Percentiles rank a stretch among this genome's conserved stretches.
Conservation (phyloP, 2,888 invertebrate species). For the Nomada fabriciana region DNA sequence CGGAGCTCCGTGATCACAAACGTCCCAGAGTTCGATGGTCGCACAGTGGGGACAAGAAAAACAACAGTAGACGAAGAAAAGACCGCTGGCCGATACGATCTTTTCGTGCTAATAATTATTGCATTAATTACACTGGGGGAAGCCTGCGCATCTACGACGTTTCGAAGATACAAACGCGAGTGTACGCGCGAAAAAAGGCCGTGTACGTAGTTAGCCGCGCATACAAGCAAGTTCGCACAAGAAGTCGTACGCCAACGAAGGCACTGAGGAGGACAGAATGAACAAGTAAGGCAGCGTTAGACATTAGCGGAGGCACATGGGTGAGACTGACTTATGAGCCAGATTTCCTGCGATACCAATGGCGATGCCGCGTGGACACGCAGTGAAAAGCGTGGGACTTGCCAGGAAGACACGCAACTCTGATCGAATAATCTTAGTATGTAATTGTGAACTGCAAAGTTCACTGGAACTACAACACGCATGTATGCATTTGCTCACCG, state of each 20-base stretch:
- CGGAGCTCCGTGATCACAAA: conserved; percentile 39
- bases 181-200: conserved; percentile 34
- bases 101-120: conserved; percentile 82
- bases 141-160: conserved; percentile 64
- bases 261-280: conserved; percentile 52
- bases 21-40: conserved; percentile 70
- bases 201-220: conserved; percentile 36
- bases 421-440: conserved; percentile 48
- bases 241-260: conserved; percentile 23
- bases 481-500: conserved; percentile 29
- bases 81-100: conserved; percentile 76
- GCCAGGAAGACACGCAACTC: conserved; percentile 62
- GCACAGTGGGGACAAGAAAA: conserved; percentile 72
- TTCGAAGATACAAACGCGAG: conserved; percentile 54
- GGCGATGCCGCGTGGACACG: conserved; percentile 64
- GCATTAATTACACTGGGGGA: conserved; percentile 77
- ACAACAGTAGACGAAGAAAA: conserved; percentile 75
- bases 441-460: conserved; percentile 16
- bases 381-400: conserved; percentile 54
- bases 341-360: conserved; percentile 69
- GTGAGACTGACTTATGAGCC: conserved; percentile 72
- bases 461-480: neutral
- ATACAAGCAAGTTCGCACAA: conserved; percentile 35
- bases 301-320: conserved; percentile 68
- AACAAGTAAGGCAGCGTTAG: conserved; percentile 55